phyloP scores from a whole-genome alignment of 2,888 invertebrate species.

The Philereme transversata region DNA sequence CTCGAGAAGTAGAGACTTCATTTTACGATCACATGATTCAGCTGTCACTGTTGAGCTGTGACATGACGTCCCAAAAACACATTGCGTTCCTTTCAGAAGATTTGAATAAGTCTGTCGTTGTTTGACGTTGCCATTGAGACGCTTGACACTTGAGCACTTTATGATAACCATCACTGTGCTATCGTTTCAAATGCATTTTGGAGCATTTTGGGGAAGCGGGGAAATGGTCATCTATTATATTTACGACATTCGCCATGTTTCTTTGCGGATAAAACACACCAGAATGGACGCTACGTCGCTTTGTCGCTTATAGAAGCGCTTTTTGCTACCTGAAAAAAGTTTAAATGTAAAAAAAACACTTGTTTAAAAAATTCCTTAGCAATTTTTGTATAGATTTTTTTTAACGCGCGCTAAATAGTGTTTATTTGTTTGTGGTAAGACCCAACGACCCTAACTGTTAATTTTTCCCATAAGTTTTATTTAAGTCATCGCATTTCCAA shows the following conservation, averaged over 20 bases:
- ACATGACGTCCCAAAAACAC: not conserved
- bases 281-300: no score
- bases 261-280: not conserved
- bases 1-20: no score
- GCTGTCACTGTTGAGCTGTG: not conserved
- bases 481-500: no score
- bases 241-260: not conserved
- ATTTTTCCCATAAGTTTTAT: no score
- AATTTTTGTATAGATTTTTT: no score
- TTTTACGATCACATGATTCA: not conserved
- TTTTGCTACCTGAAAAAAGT: no score
- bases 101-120: slow-evolving; percentile 28
- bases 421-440: no score
- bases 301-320: no score
- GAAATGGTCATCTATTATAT: slow-evolving; percentile 4
- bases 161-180: slow-evolving; percentile 12
- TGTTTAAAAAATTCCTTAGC: no score
- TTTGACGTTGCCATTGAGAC: slow-evolving; percentile 15
- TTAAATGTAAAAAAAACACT: no score
- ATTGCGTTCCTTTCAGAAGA: slow-evolving; percentile 7
- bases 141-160: slow-evolving; percentile 19
- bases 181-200: slow-evolving; percentile 9
- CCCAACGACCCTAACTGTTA: no score
- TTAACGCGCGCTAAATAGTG: no score
- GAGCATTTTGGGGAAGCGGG: not conserved